Base-by-base conservation (phyloP, 2,888 invertebrate genomes). In the Octodonta nipae region DNA sequence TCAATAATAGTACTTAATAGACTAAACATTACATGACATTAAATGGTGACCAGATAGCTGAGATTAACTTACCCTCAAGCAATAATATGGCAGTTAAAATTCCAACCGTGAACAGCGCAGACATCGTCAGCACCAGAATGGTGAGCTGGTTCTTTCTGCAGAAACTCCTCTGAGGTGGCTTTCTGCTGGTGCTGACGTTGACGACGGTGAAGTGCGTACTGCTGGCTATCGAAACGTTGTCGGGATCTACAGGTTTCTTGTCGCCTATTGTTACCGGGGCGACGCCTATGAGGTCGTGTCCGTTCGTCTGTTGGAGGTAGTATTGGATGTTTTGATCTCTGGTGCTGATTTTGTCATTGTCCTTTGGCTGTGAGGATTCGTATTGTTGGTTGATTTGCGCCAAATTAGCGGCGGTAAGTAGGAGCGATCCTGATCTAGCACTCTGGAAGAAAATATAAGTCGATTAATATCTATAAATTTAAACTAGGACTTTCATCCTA, bases 131-230 rank as follows among this genome's bases (percentile, higher is more conserved):
- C 42, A 86, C 81, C 41, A 85, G 71, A 33, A 84, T 79, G 34
- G 84, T 83, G 47, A 85, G 73, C 63, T 84, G 83, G 52, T 85
- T 79, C 45, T 76, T 74, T 53, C 75, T 70, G 58, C 82, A 84
- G 57, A 82, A 82, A 43, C 70, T 70, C 51, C 76, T 75, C 40
- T 66, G 68, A 39, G 70, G 64, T 28, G 50, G 50, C 35, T 45
- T 45, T 25, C 67, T 63, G 53, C 74, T 71, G 30, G 60, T 57
- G 40, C 70, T 69, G 50, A 77, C 71, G 56, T 85, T 85, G 38
- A 86, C 79, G 33, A 86, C 81, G 7, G 86, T 86, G 58, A 86
- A 86, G 61, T 86, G 85, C 53, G 81, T 85, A 38, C 85, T 85
- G 63, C 85, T 85, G 32, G 84, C 85, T 37, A 84, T 68, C 22